Evolutionary conservation across 2,797 vertebrate species (phyloP).

Genomic region (Odontamblyopus rebecca): DNA sequence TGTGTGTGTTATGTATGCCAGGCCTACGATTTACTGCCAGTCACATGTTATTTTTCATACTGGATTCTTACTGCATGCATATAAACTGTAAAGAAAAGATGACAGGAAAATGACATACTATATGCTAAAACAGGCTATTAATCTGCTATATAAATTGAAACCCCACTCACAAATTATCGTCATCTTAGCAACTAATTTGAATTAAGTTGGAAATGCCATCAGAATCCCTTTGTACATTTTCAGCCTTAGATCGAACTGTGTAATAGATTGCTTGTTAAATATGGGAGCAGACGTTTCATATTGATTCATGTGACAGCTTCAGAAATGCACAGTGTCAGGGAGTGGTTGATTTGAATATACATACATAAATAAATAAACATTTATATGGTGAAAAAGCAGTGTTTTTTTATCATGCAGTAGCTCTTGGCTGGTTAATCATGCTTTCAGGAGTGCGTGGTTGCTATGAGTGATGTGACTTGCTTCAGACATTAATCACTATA

Average conservation of each 20-base stretch:
- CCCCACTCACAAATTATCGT: slow-evolving; percentile 36
- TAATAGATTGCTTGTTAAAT: slow-evolving; percentile 65
- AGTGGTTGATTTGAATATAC: slow-evolving; percentile 36
- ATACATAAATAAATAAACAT: slow-evolving; percentile 48
- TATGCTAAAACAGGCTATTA: slow-evolving; percentile 21
- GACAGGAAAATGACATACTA: slow-evolving; percentile 1
- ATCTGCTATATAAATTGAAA: slow-evolving; percentile 49
- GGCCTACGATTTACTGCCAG: too few relatives aligned
- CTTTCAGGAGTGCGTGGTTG: slow-evolving; percentile 20
- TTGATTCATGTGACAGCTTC: slow-evolving; percentile 58
- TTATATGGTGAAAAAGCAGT: slow-evolving; percentile 37
- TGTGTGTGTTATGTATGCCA: too few relatives aligned
- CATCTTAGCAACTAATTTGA: slow-evolving; percentile 42
- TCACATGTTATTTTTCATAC: neutral
- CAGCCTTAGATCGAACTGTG: slow-evolving; percentile 39
- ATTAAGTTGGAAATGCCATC: slow-evolving; percentile 54
- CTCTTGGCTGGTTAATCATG: slow-evolving; percentile 20
- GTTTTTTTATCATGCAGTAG: slow-evolving; percentile 50
- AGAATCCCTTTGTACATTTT: slow-evolving; percentile 54
- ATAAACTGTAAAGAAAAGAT: neutral
- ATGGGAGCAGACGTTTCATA: slow-evolving; percentile 56
- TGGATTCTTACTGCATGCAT: neutral
- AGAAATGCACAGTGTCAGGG: slow-evolving; percentile 18
- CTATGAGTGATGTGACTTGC: neutral
- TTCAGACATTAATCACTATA: slow-evolving; percentile 37